phyloP scores from a whole-genome alignment of 2,888 invertebrate species.

The Adelphocoris suturalis region DNA sequence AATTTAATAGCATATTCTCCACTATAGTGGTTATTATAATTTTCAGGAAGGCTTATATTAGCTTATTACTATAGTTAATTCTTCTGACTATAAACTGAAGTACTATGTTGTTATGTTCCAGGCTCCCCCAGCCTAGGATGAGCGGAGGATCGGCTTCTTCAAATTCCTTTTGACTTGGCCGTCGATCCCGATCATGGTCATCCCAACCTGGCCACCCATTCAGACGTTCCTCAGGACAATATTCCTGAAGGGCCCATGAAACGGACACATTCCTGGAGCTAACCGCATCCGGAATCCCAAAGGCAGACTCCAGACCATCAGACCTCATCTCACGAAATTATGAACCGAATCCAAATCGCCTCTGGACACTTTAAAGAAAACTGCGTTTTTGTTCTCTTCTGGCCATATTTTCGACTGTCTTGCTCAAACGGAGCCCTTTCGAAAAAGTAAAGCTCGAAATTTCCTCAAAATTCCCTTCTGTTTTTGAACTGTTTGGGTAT shows the following conservation, averaged over 20 bases:
- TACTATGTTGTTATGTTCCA: constrained; percentile 24
- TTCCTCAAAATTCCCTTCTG: background rate
- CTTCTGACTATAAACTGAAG: no score
- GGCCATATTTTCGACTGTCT: background rate
- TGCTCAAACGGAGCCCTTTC: background rate
- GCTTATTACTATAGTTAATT: no score
- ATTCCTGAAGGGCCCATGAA: background rate
- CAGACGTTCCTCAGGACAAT: background rate
- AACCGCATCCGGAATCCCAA: background rate
- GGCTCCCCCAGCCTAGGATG: constrained; percentile 61
- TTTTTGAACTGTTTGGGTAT: background rate
- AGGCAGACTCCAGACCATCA: background rate
- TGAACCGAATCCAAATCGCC: background rate
- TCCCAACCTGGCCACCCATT: background rate
- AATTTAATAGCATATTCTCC: no score
- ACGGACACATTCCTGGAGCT: background rate
- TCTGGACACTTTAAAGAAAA: background rate
- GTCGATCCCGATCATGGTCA: background rate
- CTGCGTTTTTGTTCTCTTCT: background rate
- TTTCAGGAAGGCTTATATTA: no score
- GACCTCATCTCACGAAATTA: background rate
- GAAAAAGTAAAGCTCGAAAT: background rate
- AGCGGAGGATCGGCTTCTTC: constrained; percentile 51
- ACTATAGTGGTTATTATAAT: no score
- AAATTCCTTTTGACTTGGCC: constrained; percentile 25